Percentiles rank a stretch among this genome's conserved stretches.
Evolutionary conservation across 2,888 invertebrate genomes (phyloP).

Genomic region (Luperina testacea): DNA sequence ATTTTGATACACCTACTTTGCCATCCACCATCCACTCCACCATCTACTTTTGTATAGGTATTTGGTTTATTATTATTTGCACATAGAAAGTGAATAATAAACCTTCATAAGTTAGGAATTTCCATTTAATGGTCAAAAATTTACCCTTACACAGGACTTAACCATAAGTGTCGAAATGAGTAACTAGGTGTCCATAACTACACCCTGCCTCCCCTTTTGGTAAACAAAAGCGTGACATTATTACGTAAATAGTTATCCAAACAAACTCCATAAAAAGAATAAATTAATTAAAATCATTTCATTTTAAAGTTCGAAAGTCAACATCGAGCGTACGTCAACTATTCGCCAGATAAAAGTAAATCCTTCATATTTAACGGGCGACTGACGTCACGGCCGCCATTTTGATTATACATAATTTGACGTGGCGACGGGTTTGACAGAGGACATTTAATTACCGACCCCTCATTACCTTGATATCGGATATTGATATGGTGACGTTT

Average conservation of each 20-base stretch:
- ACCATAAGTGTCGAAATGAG: neutral
- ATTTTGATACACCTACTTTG: neutral
- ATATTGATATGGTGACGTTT: constrained; percentile 81
- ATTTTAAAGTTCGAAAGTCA: constrained; percentile 54
- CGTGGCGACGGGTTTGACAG: constrained; percentile 86
- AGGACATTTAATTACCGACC: constrained; percentile 89
- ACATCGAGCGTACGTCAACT: constrained; percentile 64
- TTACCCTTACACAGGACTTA: neutral
- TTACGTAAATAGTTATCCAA: constrained; percentile 5
- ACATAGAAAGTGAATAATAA: neutral
- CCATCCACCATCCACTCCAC: neutral
- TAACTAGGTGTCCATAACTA: neutral
- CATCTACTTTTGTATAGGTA: neutral
- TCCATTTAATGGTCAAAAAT: neutral
- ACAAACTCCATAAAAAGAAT: constrained; percentile 14
- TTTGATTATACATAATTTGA: constrained; percentile 86
- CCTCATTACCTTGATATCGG: constrained; percentile 88
- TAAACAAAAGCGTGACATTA: neutral
- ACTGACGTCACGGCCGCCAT: constrained; percentile 82
- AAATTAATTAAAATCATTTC: constrained; percentile 45
- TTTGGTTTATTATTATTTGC: neutral
- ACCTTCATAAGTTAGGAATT: neutral
- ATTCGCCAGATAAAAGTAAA: constrained; percentile 74
- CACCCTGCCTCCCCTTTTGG: neutral
- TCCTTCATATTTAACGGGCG: constrained; percentile 70